phyloP scores from a whole-genome alignment of 64 coral and sea anemone species.

The Porites australiensis region DNA sequence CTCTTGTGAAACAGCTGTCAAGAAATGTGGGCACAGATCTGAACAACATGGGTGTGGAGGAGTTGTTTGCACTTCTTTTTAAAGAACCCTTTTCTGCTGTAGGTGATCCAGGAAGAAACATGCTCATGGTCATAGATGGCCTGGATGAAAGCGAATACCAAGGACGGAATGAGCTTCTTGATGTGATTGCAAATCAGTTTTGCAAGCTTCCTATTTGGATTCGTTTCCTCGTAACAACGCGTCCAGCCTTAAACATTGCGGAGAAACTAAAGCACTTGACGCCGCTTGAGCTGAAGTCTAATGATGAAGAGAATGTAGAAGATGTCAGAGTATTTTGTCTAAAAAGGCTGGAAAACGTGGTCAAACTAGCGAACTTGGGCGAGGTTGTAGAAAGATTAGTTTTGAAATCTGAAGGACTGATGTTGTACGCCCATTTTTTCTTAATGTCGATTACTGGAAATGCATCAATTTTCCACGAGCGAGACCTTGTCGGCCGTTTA shows the following conservation, averaged over 20 bases:
- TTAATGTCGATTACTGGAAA: too few species aligned
- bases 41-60: slow-evolving; percentile 32
- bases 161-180: background rate
- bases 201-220: slow-evolving; percentile 32
- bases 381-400: background rate
- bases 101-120: background rate
- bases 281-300: background rate
- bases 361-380: background rate
- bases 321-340: background rate
- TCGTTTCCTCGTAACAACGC: slow-evolving; percentile 40
- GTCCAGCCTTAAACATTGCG: background rate
- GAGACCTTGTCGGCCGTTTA: background rate
- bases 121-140: slow-evolving; percentile 50
- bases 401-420: too few species aligned
- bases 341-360: background rate
- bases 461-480: background rate
- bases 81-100: slow-evolving; percentile 16
- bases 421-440: background rate
- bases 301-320: too few species aligned
- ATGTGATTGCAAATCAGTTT: slow-evolving; percentile 7
- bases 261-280: background rate
- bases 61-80: slow-evolving; percentile 57
- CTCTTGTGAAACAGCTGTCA: background rate
- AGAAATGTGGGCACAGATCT: slow-evolving; percentile 36
- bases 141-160: slow-evolving; percentile 58